Conservation (phyloP, 2,113 vertebrate genomes). For the Plectropomus leopardus region DNA sequence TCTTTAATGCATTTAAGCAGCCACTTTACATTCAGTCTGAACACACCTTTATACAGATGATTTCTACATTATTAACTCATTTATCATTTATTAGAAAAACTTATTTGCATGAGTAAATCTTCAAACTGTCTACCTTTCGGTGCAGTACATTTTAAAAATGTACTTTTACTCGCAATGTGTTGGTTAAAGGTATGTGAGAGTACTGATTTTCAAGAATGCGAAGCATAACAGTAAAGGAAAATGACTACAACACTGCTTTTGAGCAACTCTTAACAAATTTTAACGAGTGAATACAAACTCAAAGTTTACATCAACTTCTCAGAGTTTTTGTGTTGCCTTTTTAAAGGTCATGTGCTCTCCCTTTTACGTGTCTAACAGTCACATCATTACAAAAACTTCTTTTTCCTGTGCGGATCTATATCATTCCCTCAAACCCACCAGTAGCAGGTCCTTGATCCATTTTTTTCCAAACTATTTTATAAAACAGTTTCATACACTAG, state of each 20-base stretch:
- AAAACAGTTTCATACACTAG: conserved; percentile 19
- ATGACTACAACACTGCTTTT: conserved; percentile 57
- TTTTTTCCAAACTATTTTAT: conserved; percentile 7
- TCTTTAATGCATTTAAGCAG: background rate
- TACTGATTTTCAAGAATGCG: background rate
- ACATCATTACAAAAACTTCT: background rate
- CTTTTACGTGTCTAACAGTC: conserved; percentile 65
- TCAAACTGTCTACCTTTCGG: background rate
- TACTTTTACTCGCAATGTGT: background rate
- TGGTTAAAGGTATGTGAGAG: background rate
- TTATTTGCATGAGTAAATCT: background rate
- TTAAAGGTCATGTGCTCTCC: conserved; percentile 36
- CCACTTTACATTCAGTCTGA: conserved; percentile 5
- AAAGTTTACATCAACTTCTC: conserved; percentile 6
- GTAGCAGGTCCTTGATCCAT: conserved; percentile 1
- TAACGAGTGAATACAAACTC: background rate
- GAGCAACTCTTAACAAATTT: background rate
- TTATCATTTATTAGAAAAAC: background rate
- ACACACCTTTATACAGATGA: conserved; percentile 1
- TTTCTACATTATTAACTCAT: background rate
- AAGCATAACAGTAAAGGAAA: background rate
- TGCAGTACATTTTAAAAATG: background rate
- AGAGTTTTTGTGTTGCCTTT: background rate
- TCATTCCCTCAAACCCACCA: background rate
- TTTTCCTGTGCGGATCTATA: background rate